These are phyloP conservation scores for Percopsis omiscomaycus DNA, from an alignment of 2,797 vertebrate species.

Conservation along the genomic window DNA sequence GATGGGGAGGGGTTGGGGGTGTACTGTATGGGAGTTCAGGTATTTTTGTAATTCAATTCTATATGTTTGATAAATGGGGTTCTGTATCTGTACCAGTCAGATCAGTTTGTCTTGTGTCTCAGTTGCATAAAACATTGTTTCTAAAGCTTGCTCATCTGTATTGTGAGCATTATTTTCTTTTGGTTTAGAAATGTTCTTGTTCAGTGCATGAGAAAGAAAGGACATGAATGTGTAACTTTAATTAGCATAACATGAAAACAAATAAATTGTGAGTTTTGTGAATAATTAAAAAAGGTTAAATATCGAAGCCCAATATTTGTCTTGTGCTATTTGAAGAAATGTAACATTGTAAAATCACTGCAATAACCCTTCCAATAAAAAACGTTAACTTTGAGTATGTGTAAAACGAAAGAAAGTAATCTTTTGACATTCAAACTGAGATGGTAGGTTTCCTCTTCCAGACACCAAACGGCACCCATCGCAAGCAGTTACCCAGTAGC, in stretches of 20 bases:
- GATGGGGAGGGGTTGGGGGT: not conserved
- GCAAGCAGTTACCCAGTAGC: conserved; percentile 71
- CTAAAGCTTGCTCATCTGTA: not conserved
- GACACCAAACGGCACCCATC: conserved; percentile 64
- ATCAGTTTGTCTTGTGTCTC: too few relatives aligned
- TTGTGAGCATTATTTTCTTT: not conserved
- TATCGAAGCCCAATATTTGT: too few relatives aligned
- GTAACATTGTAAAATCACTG: not conserved
- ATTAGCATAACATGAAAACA: too few relatives aligned
- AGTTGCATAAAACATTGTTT: conserved; percentile 20
- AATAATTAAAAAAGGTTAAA: not conserved
- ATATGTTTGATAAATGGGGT: too few relatives aligned
- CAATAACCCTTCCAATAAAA: not conserved
- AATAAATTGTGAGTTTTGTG: not conserved
- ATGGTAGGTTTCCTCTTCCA: not conserved
- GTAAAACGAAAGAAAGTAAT: too few relatives aligned
- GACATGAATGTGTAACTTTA: too few relatives aligned
- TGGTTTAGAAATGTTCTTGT: not conserved
- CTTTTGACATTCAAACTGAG: too few relatives aligned
- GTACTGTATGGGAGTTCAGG: not conserved
- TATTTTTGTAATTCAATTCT: too few relatives aligned
- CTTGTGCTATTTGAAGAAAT: too few relatives aligned
- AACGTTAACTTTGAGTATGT: not conserved
- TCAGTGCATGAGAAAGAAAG: not conserved
- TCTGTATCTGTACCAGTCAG: too few relatives aligned